These are phyloP conservation scores for Atherinomorus stipes DNA, from an alignment of 2,113 vertebrate genomes.

Conservation along the genomic window DNA sequence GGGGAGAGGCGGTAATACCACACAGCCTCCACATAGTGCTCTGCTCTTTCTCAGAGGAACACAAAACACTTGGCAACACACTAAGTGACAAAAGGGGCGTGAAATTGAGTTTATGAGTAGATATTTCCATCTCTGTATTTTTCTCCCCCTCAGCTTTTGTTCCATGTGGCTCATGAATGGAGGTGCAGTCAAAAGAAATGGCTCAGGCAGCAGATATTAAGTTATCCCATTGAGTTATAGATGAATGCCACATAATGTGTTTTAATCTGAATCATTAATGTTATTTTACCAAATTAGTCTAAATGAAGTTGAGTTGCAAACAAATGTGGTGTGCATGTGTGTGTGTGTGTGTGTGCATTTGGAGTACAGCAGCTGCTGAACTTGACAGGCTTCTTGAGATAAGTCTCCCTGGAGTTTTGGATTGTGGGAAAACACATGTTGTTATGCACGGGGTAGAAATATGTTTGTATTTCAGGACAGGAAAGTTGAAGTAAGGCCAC, in stretches of 20 bases:
- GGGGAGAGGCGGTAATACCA: slow-evolving; percentile 44
- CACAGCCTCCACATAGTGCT: slow-evolving; percentile 42
- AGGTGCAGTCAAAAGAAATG: slow-evolving; percentile 41
- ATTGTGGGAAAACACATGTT: slow-evolving; percentile 73
- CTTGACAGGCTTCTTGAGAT: slow-evolving; percentile 21
- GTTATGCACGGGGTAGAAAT: slow-evolving; percentile 25
- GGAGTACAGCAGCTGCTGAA: slow-evolving; percentile 39
- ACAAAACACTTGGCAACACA: slow-evolving; percentile 63
- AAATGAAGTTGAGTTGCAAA: not conserved
- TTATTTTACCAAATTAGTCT: not conserved
- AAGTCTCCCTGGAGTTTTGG: slow-evolving; percentile 46
- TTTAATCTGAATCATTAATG: slow-evolving; percentile 17
- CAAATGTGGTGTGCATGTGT: not conserved
- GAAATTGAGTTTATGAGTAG: slow-evolving; percentile 61
- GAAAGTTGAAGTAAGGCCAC: slow-evolving; percentile 47
- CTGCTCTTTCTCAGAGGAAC: slow-evolving; percentile 66
- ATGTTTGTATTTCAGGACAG: slow-evolving; percentile 28
- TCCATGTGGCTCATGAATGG: slow-evolving; percentile 39
- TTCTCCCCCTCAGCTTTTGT: slow-evolving; percentile 51
- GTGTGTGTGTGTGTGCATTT: slow-evolving; percentile 10
- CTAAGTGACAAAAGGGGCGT: slow-evolving; percentile 64
- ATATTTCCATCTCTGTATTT: slow-evolving; percentile 74
- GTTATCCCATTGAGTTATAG: not conserved
- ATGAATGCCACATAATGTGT: not conserved
- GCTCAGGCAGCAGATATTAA: slow-evolving; percentile 12